A percentile compares a stretch with the other conserved stretches of the same genome.
Conservation (phyloP, 2,113 vertebrate species). For the Oreochromis niloticus region DNA sequence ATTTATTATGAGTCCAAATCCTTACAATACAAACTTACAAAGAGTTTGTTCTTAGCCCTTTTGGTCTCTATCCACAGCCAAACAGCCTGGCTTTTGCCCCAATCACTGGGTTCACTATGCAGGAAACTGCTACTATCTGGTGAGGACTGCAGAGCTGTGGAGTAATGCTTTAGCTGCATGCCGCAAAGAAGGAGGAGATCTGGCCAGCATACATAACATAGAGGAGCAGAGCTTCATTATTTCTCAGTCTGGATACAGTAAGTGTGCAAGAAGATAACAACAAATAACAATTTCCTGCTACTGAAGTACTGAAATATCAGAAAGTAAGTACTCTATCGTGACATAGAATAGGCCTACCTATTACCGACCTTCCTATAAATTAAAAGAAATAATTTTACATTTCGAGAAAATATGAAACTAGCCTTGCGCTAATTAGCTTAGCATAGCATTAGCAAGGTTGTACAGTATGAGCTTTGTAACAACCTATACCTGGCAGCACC, state of each 20-base stretch:
- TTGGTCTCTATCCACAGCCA: conserved; percentile 63
- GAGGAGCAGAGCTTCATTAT: background rate
- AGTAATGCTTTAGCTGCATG: conserved; percentile 80
- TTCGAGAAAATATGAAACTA: background rate
- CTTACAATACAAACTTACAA: background rate
- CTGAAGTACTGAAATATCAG: background rate
- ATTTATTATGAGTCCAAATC: background rate
- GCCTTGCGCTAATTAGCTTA: background rate
- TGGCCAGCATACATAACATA: conserved; percentile 52
- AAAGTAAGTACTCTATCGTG: background rate
- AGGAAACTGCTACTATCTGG: conserved; percentile 84
- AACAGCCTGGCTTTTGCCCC: conserved; percentile 75
- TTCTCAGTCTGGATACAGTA: conserved; percentile 71
- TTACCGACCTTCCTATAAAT: background rate
- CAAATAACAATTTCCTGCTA: background rate
- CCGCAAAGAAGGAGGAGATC: conserved; percentile 82
- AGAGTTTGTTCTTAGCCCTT: background rate
- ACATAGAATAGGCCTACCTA: background rate
- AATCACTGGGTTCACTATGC: conserved; percentile 84
- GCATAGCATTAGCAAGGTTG: background rate
- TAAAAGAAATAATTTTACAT: background rate
- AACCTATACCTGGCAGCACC: background rate
- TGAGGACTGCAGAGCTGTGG: conserved; percentile 79
- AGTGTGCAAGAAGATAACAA: conserved; percentile 49
- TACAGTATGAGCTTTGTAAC: background rate